These are phyloP conservation scores for Megaleporinus macrocephalus DNA, from an alignment of 2,113 vertebrate genomes.

Conservation along the genomic window DNA sequence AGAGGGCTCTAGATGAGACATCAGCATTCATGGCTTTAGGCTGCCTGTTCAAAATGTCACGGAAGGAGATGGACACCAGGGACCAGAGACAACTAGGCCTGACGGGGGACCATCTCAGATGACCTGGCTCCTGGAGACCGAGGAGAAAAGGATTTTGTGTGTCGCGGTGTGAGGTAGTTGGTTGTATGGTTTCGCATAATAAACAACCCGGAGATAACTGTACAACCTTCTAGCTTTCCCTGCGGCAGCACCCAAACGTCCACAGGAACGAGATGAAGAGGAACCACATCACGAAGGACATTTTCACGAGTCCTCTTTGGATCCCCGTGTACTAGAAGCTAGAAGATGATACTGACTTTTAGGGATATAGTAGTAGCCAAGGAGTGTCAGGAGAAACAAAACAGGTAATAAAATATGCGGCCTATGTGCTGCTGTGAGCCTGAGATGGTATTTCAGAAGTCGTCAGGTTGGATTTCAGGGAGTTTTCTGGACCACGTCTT, in stretches of 20 bases:
- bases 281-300: neutral
- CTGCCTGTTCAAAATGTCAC: neutral
- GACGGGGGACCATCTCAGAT: neutral
- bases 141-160: constrained; percentile 59
- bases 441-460: no score
- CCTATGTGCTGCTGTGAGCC: no score
- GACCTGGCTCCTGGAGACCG: neutral
- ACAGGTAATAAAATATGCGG: no score
- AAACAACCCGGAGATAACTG: constrained; percentile 85
- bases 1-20: neutral
- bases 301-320: neutral
- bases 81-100: neutral
- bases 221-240: constrained; percentile 88
- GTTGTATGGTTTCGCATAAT: constrained; percentile 87
- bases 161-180: constrained; percentile 84
- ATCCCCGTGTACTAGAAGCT: neutral
- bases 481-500: no score
- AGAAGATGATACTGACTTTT: neutral
- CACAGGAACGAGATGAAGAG: neutral
- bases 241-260: constrained; percentile 74
- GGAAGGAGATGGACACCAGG: neutral
- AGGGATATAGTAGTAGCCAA: no score
- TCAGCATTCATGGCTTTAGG: neutral
- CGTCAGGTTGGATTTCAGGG: no score
- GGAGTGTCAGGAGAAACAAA: no score